Evolutionary conservation across 1,140 invertebrate species (phyloP).

Genomic region (Tigriopus japonicus): DNA sequence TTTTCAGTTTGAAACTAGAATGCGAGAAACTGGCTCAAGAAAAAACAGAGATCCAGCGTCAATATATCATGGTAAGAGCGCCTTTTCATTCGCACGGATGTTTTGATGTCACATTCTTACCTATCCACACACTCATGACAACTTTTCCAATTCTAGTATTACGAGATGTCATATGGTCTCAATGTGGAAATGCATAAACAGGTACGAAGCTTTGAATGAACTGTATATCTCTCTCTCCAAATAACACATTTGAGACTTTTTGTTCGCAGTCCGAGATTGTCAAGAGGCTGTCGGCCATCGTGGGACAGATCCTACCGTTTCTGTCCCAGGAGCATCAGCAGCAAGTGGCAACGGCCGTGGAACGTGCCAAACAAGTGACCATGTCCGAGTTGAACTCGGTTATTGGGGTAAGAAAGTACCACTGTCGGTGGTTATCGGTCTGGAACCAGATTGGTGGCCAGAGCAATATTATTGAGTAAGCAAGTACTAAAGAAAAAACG

Average conservation of each 20-base stretch:
- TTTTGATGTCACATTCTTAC: neutral
- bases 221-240: neutral
- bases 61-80: constrained; percentile 79
- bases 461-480: neutral
- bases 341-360: constrained; percentile 27
- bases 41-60: constrained; percentile 92
- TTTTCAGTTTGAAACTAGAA: constrained; percentile 31
- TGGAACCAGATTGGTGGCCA: neutral
- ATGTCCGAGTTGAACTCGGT: constrained; percentile 27
- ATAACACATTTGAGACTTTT: constrained; percentile 14
- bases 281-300: constrained; percentile 41
- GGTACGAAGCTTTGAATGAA: constrained; percentile 39
- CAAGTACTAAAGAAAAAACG: neutral
- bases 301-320: constrained; percentile 42
- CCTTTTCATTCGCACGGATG: neutral
- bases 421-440: neutral
- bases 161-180: constrained; percentile 98
- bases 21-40: constrained; percentile 80
- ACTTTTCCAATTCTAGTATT: constrained; percentile 40
- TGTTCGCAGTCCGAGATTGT: constrained; percentile 39
- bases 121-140: too few relatives aligned
- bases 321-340: constrained; percentile 37
- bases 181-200: constrained; percentile 99
- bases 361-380: constrained; percentile 27
- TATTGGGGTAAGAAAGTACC: constrained; percentile 25